phyloP scores from a whole-genome alignment of 2,797 vertebrate genomes.

The Pristis pectinata region DNA sequence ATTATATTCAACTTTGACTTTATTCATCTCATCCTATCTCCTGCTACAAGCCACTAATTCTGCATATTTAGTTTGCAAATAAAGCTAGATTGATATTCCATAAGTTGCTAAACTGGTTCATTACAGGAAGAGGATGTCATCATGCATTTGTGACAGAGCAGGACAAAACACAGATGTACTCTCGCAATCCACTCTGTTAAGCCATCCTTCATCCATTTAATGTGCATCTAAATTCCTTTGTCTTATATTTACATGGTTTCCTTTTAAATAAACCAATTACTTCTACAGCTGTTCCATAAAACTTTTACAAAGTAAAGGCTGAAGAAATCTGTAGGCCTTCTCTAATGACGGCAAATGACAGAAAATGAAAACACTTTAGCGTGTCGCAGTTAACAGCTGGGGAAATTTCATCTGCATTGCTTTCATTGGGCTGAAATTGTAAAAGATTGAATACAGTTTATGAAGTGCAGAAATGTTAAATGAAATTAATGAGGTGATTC shows the following conservation, averaged over 20 bases:
- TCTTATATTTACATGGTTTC: slow-evolving; percentile 36
- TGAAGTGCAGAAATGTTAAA: slow-evolving; percentile 22
- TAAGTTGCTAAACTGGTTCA: not conserved
- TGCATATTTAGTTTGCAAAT: not conserved
- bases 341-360: slow-evolving; percentile 21
- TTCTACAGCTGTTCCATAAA: slow-evolving; percentile 29
- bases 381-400: slow-evolving; percentile 29
- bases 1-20: not conserved
- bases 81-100: slow-evolving; percentile 16
- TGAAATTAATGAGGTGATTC: slow-evolving; percentile 26
- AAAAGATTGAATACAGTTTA: slow-evolving; percentile 26
- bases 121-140: slow-evolving; percentile 33
- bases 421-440: slow-evolving; percentile 27
- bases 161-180: slow-evolving; percentile 30
- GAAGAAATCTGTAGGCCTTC: slow-evolving; percentile 10
- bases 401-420: not conserved
- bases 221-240: slow-evolving; percentile 36
- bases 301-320: slow-evolving; percentile 33
- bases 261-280: slow-evolving; percentile 36
- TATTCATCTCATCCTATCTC: not conserved
- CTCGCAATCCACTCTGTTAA: slow-evolving; percentile 16
- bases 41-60: not conserved
- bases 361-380: slow-evolving; percentile 29
- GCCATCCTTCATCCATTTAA: slow-evolving; percentile 34
- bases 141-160: not conserved